Base-by-base conservation (phyloP, 1,140 invertebrate species). In the Drosophila ambigua region DNA sequence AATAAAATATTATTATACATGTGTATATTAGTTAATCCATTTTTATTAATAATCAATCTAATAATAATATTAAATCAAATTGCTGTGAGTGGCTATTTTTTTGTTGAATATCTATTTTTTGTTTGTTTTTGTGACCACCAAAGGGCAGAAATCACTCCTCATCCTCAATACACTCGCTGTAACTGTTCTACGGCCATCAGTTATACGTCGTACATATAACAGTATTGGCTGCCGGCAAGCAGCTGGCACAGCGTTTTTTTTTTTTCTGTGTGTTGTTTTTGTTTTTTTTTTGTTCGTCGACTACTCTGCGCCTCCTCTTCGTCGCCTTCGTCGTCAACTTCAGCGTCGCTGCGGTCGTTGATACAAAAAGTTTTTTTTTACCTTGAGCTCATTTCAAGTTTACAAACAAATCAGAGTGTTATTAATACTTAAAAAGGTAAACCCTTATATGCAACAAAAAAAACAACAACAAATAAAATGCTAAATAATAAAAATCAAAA, bases 301-400 rank as follows among this genome's bases (percentile, higher is more conserved):
- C 35, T 39, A 39, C 35, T 39, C 11, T 39, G 35, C 35, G 35
- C 11, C 35, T 39, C 35, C 35, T 39, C 35, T 39, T 39, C 44
- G 44, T 54, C 53, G 57, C n/a, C 7, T 53, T 49, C 62, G 61
- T 39, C 44, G 44, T 28, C 26, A 20, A 41, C 39, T 52, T 64
- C 26, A n/a, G 20, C 26, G 49, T 50, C 48, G 74, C 63, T 71
- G 58, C 54, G 69, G 69, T 85, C 74, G 77, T 78, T 78, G 71
- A 80, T 80, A 85, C 67, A 79, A 79, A 79, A 39, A 39, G 35
- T 39, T 39, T 57, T 62, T 72, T 72, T 68, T 81, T 87, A 83
- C 83, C 83, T 87, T 87, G 83, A 82, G 78, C 83, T 73, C 83
- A 82, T 87, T 87, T 87, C 65, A 82, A 87, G 78, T 87, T 83